Base-by-base conservation (phyloP, 2,888 invertebrate species). In the Ophioninae sp. region DNA sequence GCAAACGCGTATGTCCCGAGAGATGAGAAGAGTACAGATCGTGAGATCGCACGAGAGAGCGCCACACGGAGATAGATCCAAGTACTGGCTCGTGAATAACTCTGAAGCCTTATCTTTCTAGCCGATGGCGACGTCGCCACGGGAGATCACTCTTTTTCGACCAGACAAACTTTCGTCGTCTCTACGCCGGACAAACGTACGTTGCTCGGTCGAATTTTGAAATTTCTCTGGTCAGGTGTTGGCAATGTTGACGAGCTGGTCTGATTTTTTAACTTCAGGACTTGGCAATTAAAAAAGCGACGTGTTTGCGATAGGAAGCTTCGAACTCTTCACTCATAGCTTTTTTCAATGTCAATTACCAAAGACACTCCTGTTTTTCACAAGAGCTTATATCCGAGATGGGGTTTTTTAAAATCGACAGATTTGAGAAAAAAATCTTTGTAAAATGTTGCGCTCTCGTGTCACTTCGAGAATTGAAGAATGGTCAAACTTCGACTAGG, bases 91-190 rank as follows among this genome's bases (percentile, higher is more conserved):
- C 20, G 51, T 20, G 68, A 61, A 23, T 61, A 79, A 22, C 63
- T 79, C 67, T 65, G 72, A 79, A 68, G n/a, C 13, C 72, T 83
- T 81, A 81, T 81, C 83, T 81, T 67, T 74, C 41, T 30, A 39
- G 68, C 23, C 73, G 64, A 63, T 78, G 83, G 51, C 73, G 69
- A 78, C 81, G 71, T 83, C 83, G 51, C 83, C 51, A 64, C 81
- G 81, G 83, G 81, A 79, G 78, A 81, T 79, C 71, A 41, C 61
- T 41, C 44, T 79, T 79, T 83, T 80, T 67, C 23, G 30, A 71
- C 37, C 58, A 30, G 63, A 71, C 73, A 41, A 79, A 84, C 75
- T 81, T 76, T 81, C 79, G 67, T 81, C 71, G 41, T 30, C 44
- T 61, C 71, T 17, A 41, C 69, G 58, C 56, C 37, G n/a, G 51